Percentiles rank a stretch among this genome's conserved stretches.
These are phyloP conservation scores for Drosophila falleni DNA, from an alignment of 2,888 invertebrate genomes.

Conservation along the genomic window DNA sequence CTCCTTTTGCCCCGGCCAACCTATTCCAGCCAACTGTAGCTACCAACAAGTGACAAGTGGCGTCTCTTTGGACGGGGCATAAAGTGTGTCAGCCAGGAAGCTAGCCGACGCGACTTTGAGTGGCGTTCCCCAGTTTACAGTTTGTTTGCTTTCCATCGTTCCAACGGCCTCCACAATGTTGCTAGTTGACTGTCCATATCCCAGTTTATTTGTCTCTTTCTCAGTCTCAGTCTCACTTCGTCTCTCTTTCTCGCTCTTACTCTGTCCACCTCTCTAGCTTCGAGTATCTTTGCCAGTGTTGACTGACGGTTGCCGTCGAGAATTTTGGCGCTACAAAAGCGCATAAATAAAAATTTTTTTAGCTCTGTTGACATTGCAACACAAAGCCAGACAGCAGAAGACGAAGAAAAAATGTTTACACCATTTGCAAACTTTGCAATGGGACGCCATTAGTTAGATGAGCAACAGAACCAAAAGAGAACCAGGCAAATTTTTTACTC, in stretches of 20 bases:
- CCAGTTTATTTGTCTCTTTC: constrained; percentile 24
- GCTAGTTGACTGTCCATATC: constrained; percentile 37
- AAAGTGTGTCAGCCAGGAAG: constrained; percentile 69
- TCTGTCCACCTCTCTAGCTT: constrained; percentile 19
- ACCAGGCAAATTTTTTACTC: not conserved
- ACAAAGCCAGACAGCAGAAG: constrained; percentile 21
- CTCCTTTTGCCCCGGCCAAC: not conserved
- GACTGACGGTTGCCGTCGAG: constrained; percentile 77
- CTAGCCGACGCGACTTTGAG: constrained; percentile 58
- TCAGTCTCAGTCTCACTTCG: not conserved
- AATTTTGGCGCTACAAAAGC: constrained; percentile 77
- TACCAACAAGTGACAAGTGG: constrained; percentile 43
- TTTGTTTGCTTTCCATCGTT: constrained; percentile 55
- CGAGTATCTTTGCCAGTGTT: constrained; percentile 58
- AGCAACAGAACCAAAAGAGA: constrained; percentile 27
- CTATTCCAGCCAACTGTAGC: constrained; percentile 5
- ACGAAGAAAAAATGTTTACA: constrained; percentile 19
- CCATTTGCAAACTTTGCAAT: constrained; percentile 31
- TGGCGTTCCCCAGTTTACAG: constrained; percentile 65
- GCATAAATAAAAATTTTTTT: constrained; percentile 72
- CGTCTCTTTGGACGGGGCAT: constrained; percentile 42
- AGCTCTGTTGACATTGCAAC: constrained; percentile 67
- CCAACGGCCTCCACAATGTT: constrained; percentile 31
- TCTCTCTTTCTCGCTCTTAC: not conserved
- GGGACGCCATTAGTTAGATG: constrained; percentile 69